Evolutionary conservation across 2,113 vertebrate genomes (phyloP).

Genomic region (Cyanoderma ruficeps): DNA sequence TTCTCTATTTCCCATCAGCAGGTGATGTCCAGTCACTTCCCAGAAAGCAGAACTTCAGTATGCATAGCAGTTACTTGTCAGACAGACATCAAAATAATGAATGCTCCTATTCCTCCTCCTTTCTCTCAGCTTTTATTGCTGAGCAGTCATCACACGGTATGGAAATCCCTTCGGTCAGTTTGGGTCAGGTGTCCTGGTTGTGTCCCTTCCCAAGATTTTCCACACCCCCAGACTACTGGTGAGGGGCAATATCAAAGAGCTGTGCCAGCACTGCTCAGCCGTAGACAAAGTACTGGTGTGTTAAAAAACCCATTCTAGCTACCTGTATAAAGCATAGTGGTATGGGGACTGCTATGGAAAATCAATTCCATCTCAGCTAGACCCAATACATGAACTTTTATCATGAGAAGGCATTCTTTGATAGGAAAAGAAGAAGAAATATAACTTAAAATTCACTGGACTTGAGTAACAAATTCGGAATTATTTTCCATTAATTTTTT

Average conservation of each 20-base stretch:
- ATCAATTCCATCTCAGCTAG: background rate
- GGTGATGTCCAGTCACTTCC: background rate
- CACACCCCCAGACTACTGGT: background rate
- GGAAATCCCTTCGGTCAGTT: background rate
- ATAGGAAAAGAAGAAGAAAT: background rate
- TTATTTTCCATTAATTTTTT: background rate
- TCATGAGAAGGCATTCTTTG: background rate
- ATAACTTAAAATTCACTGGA: background rate
- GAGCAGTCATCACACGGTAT: fast-evolving
- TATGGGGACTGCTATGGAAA: background rate
- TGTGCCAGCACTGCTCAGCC: background rate
- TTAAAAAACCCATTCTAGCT: background rate
- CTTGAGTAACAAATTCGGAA: background rate
- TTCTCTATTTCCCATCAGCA: background rate
- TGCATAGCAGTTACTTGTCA: background rate
- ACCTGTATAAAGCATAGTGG: background rate
- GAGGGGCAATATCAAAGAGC: background rate
- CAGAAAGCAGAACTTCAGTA: background rate
- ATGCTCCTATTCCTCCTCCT: background rate
- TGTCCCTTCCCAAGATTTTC: background rate
- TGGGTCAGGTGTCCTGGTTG: background rate
- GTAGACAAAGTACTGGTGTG: background rate
- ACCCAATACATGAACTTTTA: background rate
- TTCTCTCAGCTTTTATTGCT: background rate
- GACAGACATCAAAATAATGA: background rate